Evolutionary conservation across 2,797 vertebrate genomes (phyloP), one percentile per base, ranked within the genome.

Genomic region (Notoglanidium macrostoma): DNA sequence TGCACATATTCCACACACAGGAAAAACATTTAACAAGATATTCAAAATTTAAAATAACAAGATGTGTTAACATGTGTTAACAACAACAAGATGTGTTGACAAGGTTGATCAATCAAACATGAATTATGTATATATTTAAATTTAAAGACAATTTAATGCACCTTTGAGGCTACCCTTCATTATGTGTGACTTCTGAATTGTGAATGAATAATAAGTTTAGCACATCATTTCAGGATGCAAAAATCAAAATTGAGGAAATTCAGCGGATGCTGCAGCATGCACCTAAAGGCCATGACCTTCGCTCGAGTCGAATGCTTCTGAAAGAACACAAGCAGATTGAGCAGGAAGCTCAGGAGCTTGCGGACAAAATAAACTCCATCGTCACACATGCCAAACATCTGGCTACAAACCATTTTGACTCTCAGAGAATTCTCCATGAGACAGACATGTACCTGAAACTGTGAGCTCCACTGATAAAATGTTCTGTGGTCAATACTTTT

Each of bases 281-380:
- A 0, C 94, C 96, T 85, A 94, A 91, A 35, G 96, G 96, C 44
- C 95, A 96, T 2, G 96, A 97, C 92, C 95, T 97, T 57, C 93
- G 92, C 88, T 97, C 96, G 6, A 97, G 97, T 89, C 92, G 94
- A 35, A 89, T 94, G 88, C 95, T 98, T 5, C 95, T 97, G 55
- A 97, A 95, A 91, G 95, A 95, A 86, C 97, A 97, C 87, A 92
- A 90, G 76, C 96, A 96, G 87, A 92, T 98, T 89, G 96, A 98
- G 93, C 93, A 94, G 10, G 95, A 97, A 87, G 96, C 96, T 46
- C 94, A 76, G 54, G 96, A 96, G 21, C 93, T 98, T 89, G 96
- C 96, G 2, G 94, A 96, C 78, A 97, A 97, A 94, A 97, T 98
- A 92, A 96, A 96, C 90, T 94, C 95, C 73, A 97, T 98, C 19